Evolutionary conservation across 2,888 invertebrate genomes (phyloP).

Genomic region (Hypselothyrea guttata): DNA sequence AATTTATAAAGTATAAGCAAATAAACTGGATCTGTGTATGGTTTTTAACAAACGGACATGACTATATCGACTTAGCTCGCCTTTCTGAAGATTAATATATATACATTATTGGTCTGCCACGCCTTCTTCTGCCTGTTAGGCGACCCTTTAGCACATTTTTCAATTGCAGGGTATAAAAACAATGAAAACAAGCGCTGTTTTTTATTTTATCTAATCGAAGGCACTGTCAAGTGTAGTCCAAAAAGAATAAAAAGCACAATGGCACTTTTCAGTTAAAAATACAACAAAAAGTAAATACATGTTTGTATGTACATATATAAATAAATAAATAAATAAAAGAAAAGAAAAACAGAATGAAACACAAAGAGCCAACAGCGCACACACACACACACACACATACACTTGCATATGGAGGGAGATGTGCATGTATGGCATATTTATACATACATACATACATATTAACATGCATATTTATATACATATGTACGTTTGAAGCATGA

Average conservation of each 20-base stretch:
- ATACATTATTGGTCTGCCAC: too few species aligned
- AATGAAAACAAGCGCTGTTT: too few species aligned
- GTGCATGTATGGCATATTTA: too few species aligned
- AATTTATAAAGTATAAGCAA: too few species aligned
- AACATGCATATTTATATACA: slow-evolving; percentile 1
- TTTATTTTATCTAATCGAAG: slow-evolving; percentile 51
- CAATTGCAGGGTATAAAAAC: too few species aligned
- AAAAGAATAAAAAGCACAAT: slow-evolving; percentile 50
- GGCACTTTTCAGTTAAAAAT: slow-evolving; percentile 34
- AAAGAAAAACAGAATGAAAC: slow-evolving; percentile 7
- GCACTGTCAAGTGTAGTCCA: slow-evolving; percentile 29
- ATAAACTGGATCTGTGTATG: too few species aligned
- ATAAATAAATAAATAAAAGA: slow-evolving; percentile 17
- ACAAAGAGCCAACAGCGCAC: slow-evolving; percentile 52
- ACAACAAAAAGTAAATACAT: too few species aligned
- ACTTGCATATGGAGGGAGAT: slow-evolving; percentile 18
- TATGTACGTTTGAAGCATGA: slow-evolving; percentile 37
- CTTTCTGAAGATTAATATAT: slow-evolving; percentile 1
- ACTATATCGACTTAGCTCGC: too few species aligned
- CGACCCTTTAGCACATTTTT: too few species aligned
- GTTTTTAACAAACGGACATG: too few species aligned
- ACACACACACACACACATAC: slow-evolving; percentile 27
- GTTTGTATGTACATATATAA: too few species aligned
- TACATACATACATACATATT: slow-evolving; percentile 17
- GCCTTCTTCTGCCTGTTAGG: too few species aligned